Evolutionary conservation across 2,797 vertebrate genomes (phyloP).

Genomic region (Pyrocephalus nanus): DNA sequence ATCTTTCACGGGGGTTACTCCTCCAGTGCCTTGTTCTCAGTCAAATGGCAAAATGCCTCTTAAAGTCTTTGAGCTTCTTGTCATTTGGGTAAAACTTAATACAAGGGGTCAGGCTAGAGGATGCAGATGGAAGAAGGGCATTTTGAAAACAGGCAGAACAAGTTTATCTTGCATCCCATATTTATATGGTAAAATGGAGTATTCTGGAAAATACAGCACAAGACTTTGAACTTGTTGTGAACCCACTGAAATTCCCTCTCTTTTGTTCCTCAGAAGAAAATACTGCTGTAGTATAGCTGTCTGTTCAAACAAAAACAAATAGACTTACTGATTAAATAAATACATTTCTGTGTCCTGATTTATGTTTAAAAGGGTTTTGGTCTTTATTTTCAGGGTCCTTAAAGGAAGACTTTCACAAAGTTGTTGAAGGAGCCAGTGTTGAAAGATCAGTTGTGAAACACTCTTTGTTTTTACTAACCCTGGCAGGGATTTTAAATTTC

Average conservation of each 20-base stretch:
- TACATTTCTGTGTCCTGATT: neutral
- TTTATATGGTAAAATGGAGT: neutral
- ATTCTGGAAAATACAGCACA: neutral
- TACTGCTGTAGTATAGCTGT: neutral
- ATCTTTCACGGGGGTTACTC: neutral
- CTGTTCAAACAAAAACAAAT: conserved; percentile 13
- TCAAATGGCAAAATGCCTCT: neutral
- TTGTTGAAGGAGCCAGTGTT: neutral
- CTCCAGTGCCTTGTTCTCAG: neutral
- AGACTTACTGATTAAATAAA: conserved; percentile 32
- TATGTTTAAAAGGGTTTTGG: neutral
- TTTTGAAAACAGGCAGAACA: neutral
- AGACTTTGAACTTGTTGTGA: neutral
- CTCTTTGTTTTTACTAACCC: conserved; percentile 14
- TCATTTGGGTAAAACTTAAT: neutral
- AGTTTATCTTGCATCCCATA: neutral
- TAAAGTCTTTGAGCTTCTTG: neutral
- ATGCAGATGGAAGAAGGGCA: neutral
- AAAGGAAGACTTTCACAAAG: conserved; percentile 2
- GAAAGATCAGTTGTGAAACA: conserved; percentile 41
- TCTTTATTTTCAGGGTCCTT: conserved; percentile 19
- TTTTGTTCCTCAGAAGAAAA: conserved; percentile 16
- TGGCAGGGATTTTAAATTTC: conserved; percentile 16
- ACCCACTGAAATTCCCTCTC: neutral
- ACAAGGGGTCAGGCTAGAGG: neutral